Evolutionary conservation across 2,113 vertebrate genomes (phyloP).

Genomic region (Sakesphorus luctuosus): DNA sequence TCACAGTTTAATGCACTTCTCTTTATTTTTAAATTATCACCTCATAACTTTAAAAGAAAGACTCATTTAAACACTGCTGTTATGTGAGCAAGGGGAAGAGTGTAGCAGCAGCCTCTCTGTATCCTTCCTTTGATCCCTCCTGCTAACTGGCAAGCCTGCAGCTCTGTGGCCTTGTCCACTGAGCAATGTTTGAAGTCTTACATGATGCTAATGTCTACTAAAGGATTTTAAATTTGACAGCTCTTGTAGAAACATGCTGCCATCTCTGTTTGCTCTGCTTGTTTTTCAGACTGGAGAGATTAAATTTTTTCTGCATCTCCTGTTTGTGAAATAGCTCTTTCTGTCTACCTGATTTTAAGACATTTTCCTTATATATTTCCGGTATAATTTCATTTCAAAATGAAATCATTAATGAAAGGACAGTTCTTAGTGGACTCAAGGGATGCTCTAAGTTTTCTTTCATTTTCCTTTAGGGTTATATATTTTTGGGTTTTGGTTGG

Average conservation of each 20-base stretch:
- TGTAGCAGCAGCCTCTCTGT: not conserved
- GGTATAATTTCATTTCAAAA: not conserved
- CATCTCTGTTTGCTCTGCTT: not conserved
- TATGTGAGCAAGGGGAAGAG: not conserved
- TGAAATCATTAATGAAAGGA: not conserved
- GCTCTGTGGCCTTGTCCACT: not conserved
- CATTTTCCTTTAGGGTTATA: not conserved
- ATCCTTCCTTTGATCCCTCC: not conserved
- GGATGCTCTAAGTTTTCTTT: not conserved
- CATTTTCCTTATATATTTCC: not conserved
- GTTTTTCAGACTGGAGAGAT: not conserved
- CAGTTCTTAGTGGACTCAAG: not conserved
- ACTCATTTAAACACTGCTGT: constrained; percentile 39
- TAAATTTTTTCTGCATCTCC: not conserved
- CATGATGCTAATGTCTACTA: not conserved
- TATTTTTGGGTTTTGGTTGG: not conserved
- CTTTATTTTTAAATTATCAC: constrained; percentile 49
- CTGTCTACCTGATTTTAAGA: not conserved
- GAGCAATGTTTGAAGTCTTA: not conserved
- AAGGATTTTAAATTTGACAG: not conserved
- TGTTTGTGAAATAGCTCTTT: not conserved
- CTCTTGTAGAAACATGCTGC: not conserved
- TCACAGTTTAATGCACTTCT: constrained; percentile 6
- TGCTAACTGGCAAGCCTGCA: constrained; percentile 6
- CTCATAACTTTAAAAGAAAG: not conserved